These are phyloP conservation scores for Plectus sambesii DNA, from an alignment of 1,140 invertebrate species.

Conservation along the genomic window DNA sequence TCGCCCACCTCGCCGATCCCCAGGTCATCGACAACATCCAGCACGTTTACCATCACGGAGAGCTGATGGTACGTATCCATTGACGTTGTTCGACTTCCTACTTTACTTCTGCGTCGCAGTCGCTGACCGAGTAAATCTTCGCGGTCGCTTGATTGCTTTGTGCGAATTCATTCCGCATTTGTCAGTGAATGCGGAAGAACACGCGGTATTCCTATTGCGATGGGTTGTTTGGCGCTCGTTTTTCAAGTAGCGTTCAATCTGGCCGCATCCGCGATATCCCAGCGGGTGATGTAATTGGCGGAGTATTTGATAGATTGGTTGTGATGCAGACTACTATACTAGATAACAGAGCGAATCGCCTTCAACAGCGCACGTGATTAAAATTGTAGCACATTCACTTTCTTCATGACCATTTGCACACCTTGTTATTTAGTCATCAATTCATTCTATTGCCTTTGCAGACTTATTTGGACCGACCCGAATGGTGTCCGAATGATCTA, in stretches of 20 bases:
- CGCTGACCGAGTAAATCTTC: too few relatives aligned
- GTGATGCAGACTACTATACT: background rate
- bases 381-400: background rate
- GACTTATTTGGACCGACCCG: background rate
- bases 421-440: background rate
- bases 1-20: constrained; percentile 18
- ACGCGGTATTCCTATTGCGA: too few relatives aligned
- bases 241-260: background rate
- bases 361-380: background rate
- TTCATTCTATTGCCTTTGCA: background rate
- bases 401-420: background rate
- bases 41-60: constrained; percentile 11
- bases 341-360: background rate
- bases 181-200: too few relatives aligned
- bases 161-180: background rate
- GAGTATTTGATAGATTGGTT: background rate
- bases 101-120: too few relatives aligned
- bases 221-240: too few relatives aligned
- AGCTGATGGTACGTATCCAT: constrained; percentile 15
- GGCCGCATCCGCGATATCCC: background rate
- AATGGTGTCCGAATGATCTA: background rate
- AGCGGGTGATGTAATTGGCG: background rate
- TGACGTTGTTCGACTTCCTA: too few relatives aligned
- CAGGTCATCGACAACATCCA: constrained; percentile 27
- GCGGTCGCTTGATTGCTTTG: background rate